phyloP scores from a whole-genome alignment of 2,888 invertebrate species.

The Disparrhopalites patrizii region DNA sequence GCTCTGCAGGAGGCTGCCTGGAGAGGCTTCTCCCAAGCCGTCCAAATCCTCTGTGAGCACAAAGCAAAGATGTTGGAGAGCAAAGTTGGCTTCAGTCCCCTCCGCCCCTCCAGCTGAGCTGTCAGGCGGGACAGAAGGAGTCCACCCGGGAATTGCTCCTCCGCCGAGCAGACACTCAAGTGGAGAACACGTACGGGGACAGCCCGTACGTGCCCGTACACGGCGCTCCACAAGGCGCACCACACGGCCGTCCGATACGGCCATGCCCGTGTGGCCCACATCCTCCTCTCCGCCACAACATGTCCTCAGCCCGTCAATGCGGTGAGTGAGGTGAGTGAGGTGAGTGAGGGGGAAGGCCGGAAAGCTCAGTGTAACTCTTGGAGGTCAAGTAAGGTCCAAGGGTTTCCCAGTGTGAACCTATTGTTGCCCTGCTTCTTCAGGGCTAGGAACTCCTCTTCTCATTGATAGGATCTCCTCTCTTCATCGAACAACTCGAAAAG shows the following conservation, averaged over 20 bases:
- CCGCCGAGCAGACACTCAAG: conserved; percentile 79
- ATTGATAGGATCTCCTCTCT: too few species aligned
- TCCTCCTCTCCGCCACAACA: conserved; percentile 84
- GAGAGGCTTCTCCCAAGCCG: conserved; percentile 86
- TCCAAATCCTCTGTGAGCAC: conserved; percentile 65
- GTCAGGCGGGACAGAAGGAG: conserved; percentile 96
- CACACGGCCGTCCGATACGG: conserved; percentile 94
- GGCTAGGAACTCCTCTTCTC: too few species aligned
- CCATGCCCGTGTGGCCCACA: conserved; percentile 91
- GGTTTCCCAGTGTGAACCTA: too few species aligned
- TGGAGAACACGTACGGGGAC: conserved; percentile 58
- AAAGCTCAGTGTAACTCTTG: too few species aligned
- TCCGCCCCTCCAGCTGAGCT: conserved; percentile 91
- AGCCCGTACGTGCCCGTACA: too few species aligned
- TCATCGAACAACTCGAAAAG: too few species aligned
- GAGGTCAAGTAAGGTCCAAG: too few species aligned
- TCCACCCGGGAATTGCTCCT: conserved; percentile 81
- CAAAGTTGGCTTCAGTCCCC: conserved; percentile 84
- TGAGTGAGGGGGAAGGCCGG: too few species aligned
- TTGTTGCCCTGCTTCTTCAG: too few species aligned
- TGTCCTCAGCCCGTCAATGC: conserved; percentile 85
- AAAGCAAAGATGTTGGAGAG: conserved; percentile 66
- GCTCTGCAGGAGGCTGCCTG: conserved; percentile 91
- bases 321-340: too few species aligned
- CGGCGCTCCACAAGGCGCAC: too few species aligned